Evolutionary conservation across 2,888 invertebrate species (phyloP).

Genomic region (Frankliniella intonsa): DNA sequence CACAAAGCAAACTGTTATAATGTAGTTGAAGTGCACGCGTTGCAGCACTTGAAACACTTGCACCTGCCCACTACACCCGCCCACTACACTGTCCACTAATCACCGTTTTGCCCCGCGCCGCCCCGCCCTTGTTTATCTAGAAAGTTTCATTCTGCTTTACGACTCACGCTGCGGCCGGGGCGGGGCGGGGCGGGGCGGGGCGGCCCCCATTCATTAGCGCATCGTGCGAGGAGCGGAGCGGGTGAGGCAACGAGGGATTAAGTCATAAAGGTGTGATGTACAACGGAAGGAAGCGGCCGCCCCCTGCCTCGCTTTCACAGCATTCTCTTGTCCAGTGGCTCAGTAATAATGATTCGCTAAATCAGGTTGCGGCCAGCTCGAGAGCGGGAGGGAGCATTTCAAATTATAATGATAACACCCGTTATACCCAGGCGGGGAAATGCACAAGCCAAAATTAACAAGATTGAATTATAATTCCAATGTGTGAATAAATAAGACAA

Average conservation of each 20-base stretch:
- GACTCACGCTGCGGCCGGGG: not conserved
- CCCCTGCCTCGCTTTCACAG: not conserved
- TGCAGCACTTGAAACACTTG: no score
- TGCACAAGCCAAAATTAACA: no score
- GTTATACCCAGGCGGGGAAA: no score
- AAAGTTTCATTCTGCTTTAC: conserved; percentile 10
- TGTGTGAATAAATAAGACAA: no score
- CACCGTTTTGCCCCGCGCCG: conserved; percentile 3
- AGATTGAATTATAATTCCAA: no score
- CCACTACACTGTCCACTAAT: not conserved
- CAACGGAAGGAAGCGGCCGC: no score
- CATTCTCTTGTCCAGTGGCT: not conserved
- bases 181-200: not conserved
- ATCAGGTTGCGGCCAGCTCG: no score
- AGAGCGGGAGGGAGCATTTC: no score
- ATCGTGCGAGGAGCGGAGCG: not conserved
- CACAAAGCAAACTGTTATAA: no score
- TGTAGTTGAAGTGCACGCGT: no score
- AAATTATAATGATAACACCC: no score
- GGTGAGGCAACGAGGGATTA: not conserved
- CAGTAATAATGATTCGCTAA: no score
- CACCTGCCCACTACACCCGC: not conserved
- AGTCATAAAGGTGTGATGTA: not conserved
- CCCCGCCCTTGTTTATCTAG: not conserved
- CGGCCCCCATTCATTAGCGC: not conserved